Conservation (phyloP, 2,797 vertebrate species). For the Cossypha polioptera region DNA sequence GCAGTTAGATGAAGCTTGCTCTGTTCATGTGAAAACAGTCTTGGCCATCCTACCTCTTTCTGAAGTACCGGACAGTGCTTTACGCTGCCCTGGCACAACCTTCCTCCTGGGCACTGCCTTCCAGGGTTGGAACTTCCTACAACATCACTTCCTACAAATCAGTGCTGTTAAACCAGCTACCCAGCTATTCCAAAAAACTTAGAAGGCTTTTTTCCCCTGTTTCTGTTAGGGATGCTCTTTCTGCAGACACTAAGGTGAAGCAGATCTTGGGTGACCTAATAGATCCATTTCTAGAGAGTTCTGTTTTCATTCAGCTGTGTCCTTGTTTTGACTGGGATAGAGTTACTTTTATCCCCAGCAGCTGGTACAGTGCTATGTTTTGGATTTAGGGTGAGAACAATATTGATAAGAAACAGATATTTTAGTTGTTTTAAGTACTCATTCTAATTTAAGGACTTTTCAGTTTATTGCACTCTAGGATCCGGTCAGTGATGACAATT, state of each 20-base stretch:
- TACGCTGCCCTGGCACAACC: neutral
- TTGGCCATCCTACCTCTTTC: neutral
- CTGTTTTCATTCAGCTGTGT: neutral
- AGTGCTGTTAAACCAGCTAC: neutral
- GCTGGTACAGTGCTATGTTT: neutral
- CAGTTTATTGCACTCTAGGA: neutral
- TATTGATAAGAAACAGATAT: rapidly evolving
- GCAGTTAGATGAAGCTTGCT: neutral
- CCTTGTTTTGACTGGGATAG: neutral
- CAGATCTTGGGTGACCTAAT: neutral
- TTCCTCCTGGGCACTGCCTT: neutral
- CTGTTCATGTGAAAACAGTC: neutral
- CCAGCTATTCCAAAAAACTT: neutral
- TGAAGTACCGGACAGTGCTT: neutral
- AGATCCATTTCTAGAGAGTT: neutral
- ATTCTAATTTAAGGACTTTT: neutral
- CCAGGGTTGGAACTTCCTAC: neutral
- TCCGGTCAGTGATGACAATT: neutral
- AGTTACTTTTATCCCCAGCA: neutral
- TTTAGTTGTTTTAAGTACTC: neutral
- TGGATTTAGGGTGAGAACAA: neutral
- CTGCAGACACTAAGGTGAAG: neutral
- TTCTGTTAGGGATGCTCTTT: neutral
- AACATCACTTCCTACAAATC: neutral
- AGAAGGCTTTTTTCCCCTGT: neutral